Evolutionary conservation across 2,888 invertebrate species (phyloP), one percentile per base, ranked within the genome.

Genomic region (Chaitophorus viminalis): DNA sequence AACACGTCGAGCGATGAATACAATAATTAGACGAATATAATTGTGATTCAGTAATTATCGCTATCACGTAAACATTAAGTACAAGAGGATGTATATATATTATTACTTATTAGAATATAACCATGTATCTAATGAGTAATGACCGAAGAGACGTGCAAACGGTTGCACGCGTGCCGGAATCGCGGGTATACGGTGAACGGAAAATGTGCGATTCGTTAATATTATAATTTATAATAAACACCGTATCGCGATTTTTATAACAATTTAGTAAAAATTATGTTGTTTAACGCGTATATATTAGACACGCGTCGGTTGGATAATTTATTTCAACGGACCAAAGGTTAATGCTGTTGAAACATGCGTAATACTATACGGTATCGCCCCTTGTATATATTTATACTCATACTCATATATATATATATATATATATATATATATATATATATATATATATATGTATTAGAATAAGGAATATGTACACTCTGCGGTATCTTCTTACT

Each of bases 401-500:
- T 21, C 60, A 18, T 8, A 54, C 33, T 36, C 52, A 54, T 9
- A n/a, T 3, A 11, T 81, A 33, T 52, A 33, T 78, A 33, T 3
- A 29, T 17, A 29, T 14, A 14, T 46, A 46, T 46, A n/a, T n/a
- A n/a, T n/a, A 8, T 17, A 25, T 17, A 46, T 52, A 76, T 46
- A 8, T 11, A 46, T 3, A 11, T 81, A 33, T 52, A 33, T 78
- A 33, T 3, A 29, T 17, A 29, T 14, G 3, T 46, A 46, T 46
- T 46, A 68, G 29, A 29, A 6, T 14, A 29, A 68, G 68, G 29
- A 68, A 11, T 14, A 46, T 68, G n/a, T 46, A n/a, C n/a, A 36
- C 46, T 11, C 46, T 29, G 46, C 9, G 60, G 65, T 87, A 65
- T 87, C 79, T 6, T 72, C 79, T 87, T 87, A 87, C 87, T 8